Percentiles rank a stretch among this genome's conserved stretches.
phyloP scores from a whole-genome alignment of 2,797 vertebrate species.

The Sebastolobus alascanus region DNA sequence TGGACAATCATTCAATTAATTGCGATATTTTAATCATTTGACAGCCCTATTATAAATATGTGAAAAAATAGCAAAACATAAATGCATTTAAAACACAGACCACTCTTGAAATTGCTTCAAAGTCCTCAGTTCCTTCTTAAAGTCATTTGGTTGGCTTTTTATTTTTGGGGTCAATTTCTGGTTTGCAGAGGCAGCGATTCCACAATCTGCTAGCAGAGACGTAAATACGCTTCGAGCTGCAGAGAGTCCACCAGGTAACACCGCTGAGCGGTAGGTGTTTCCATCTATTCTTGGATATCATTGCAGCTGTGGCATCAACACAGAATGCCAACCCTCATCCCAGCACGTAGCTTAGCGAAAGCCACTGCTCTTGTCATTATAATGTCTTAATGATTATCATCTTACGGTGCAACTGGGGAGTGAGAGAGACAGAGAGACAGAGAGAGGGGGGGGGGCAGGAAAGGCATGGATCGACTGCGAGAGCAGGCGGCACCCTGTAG shows the following conservation, averaged over 20 bases:
- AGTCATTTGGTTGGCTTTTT: background rate
- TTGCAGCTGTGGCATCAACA: conserved; percentile 44
- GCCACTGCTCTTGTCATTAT: conserved; percentile 46
- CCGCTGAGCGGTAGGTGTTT: conserved; percentile 25
- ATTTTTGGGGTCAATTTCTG: too few species aligned
- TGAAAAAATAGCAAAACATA: background rate
- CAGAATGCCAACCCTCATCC: conserved; percentile 31
- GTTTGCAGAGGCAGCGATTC: background rate
- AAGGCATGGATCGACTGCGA: conserved; percentile 21
- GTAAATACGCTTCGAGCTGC: background rate
- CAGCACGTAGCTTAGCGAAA: conserved; percentile 22
- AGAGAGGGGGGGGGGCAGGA: background rate
- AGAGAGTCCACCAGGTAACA: conserved; percentile 21
- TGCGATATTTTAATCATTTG: too few species aligned
- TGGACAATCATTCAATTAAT: too few species aligned
- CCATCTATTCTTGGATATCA: conserved; percentile 48
- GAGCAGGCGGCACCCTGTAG: conserved; percentile 60
- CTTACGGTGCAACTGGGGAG: conserved; percentile 5
- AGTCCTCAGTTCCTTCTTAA: background rate
- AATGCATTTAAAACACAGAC: background rate
- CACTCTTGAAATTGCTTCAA: background rate
- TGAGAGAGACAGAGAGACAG: background rate
- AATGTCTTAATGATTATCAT: conserved; percentile 69
- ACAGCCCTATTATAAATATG: background rate
- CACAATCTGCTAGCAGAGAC: background rate